Evolutionary conservation across 2,888 invertebrate species (phyloP).

Genomic region (Euclidia mi): DNA sequence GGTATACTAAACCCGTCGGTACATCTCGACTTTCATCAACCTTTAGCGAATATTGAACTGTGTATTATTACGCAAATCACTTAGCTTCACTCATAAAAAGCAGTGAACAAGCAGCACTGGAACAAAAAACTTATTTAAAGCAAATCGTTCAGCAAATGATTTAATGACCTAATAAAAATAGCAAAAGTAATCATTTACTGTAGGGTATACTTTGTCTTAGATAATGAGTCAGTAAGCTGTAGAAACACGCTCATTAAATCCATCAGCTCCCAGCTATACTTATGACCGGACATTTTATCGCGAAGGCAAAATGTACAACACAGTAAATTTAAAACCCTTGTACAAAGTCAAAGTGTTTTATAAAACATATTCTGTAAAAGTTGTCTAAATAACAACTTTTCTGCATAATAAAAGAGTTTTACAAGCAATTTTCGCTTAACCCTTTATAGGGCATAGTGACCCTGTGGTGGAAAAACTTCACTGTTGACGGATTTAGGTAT

Average conservation of each 20-base stretch:
- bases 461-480: too few species aligned
- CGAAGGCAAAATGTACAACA: background rate
- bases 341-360: background rate
- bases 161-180: background rate
- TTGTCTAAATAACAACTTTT: conserved; percentile 1
- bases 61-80: too few species aligned
- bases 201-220: conserved; percentile 4
- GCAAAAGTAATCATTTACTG: conserved; percentile 9
- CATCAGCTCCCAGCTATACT: conserved; percentile 6
- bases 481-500: too few species aligned
- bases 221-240: conserved; percentile 41
- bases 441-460: too few species aligned
- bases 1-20: too few species aligned
- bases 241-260: conserved; percentile 10
- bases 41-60: too few species aligned
- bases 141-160: background rate
- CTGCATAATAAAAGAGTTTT: background rate
- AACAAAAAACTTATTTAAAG: too few species aligned
- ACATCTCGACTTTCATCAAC: too few species aligned
- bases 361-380: conserved; percentile 1
- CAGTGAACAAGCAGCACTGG: too few species aligned
- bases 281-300: conserved; percentile 6
- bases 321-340: background rate
- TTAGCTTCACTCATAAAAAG: too few species aligned
- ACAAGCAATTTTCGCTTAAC: too few species aligned